Percentiles rank a stretch among this genome's conserved stretches.
Conservation (phyloP, 2,113 vertebrate species). For the Lepisosteus osseus region DNA sequence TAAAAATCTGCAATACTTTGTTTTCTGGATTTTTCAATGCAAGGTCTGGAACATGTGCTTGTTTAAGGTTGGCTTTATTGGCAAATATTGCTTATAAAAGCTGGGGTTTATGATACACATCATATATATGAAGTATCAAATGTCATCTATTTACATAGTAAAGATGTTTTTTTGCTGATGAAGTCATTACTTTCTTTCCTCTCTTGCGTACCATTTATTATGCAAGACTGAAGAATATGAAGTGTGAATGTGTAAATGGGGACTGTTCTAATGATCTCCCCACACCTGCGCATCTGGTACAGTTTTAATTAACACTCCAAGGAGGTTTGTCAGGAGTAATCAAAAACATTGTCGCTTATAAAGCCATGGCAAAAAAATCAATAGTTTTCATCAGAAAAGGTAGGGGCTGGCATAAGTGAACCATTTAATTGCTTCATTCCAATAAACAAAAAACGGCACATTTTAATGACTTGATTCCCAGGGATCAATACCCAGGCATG, state of each 20-base stretch:
- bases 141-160: not conserved
- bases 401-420: constrained; percentile 76
- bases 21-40: too few relatives aligned
- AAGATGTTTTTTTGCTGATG: constrained; percentile 62
- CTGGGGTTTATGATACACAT: too few relatives aligned
- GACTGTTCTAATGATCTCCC: constrained; percentile 77
- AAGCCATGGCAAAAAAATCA: constrained; percentile 78
- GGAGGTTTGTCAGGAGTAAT: constrained; percentile 87
- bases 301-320: constrained; percentile 94
- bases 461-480: constrained; percentile 78
- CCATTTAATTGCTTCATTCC: constrained; percentile 84
- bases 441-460: constrained; percentile 80
- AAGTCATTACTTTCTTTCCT: constrained; percentile 72
- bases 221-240: constrained; percentile 75
- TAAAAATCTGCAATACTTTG: too few relatives aligned
- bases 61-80: too few relatives aligned
- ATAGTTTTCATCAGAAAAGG: constrained; percentile 86
- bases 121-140: not conserved
- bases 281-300: constrained; percentile 87
- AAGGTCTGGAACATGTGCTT: too few relatives aligned
- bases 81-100: too few relatives aligned
- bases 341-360: constrained; percentile 90
- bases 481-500: constrained; percentile 67
- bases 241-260: constrained; percentile 60
- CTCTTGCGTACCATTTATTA: constrained; percentile 79